phyloP scores from a whole-genome alignment of 2,113 vertebrate species.

The Chloroceryle aenea region DNA sequence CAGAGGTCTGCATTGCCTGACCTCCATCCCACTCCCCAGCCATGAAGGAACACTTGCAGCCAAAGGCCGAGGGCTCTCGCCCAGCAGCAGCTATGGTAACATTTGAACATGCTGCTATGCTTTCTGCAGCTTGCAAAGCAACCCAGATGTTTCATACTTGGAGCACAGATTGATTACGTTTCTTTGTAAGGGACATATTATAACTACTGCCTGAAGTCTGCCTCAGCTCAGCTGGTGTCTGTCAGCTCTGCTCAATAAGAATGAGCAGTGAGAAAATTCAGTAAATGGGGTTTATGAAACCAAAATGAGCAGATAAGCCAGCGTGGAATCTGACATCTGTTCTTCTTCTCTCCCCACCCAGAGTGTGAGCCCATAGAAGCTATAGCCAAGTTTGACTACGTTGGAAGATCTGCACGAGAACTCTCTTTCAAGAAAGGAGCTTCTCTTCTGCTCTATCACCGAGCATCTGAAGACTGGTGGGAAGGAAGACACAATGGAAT shows the following conservation, averaged over 20 bases:
- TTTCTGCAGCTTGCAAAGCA: not conserved
- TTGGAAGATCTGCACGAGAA: slow-evolving; percentile 93
- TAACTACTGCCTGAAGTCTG: not conserved
- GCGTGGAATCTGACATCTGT: not conserved
- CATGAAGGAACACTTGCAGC: not conserved
- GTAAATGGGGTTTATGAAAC: not conserved
- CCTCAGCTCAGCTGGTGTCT: not conserved
- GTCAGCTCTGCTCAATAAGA: not conserved
- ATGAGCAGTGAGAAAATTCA: not conserved
- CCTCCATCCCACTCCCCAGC: not conserved
- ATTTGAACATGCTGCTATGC: not conserved
- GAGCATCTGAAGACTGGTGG: slow-evolving; percentile 98
- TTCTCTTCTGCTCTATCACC: slow-evolving; percentile 94
- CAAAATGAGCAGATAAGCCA: not conserved
- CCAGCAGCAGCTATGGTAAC: not conserved
- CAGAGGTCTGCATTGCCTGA: not conserved
- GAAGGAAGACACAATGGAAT: slow-evolving; percentile 97
- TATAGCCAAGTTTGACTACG: slow-evolving; percentile 97
- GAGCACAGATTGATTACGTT: not conserved
- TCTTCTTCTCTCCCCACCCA: slow-evolving; percentile 59
- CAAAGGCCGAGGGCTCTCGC: not conserved
- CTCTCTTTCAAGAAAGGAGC: slow-evolving; percentile 98
- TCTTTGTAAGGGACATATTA: not conserved
- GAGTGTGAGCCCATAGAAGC: slow-evolving; percentile 98
- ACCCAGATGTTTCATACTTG: not conserved